Evolutionary conservation across 1,140 invertebrate genomes (phyloP).

Genomic region (Dufourea novaeangliae): DNA sequence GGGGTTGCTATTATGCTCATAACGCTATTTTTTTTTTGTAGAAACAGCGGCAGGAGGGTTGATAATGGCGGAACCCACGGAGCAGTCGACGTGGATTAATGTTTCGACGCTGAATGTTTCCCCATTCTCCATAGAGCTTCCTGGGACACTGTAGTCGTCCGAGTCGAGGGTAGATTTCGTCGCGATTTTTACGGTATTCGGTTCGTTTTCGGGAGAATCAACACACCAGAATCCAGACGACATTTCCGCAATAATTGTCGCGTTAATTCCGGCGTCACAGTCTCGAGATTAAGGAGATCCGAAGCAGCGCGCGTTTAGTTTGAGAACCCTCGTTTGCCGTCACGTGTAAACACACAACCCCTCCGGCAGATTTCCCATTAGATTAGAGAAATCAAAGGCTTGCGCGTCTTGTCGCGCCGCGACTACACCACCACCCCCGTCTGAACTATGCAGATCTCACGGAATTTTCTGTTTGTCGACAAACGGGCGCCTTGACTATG

Average conservation of each 20-base stretch:
- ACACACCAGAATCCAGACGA: background rate
- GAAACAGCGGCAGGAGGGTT: background rate
- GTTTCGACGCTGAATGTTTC: conserved; percentile 39
- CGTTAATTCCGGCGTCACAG: conserved; percentile 33
- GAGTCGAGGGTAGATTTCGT: conserved; percentile 7
- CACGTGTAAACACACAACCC: conserved; percentile 29
- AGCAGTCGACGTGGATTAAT: conserved; percentile 44
- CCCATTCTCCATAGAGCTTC: conserved; percentile 18
- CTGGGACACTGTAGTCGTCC: background rate
- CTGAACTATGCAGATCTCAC: conserved; percentile 24
- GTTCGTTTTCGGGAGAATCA: background rate
- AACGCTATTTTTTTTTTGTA: background rate
- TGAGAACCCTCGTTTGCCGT: conserved; percentile 28
- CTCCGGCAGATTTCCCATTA: conserved; percentile 49
- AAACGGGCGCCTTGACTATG: background rate
- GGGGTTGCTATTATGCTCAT: background rate
- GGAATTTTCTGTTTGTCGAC: conserved; percentile 39
- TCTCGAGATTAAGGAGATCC: conserved; percentile 52
- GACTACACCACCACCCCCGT: background rate
- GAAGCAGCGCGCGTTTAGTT: conserved; percentile 56
- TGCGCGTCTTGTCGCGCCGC: conserved; percentile 6
- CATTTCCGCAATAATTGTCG: conserved; percentile 13
- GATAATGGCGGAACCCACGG: background rate
- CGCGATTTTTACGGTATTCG: conserved; percentile 20
- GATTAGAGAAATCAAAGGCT: conserved; percentile 54